A percentile compares a stretch with the other conserved stretches of the same genome.
phyloP scores from a whole-genome alignment of 2,797 vertebrate species.

The Typhlichthys subterraneus region DNA sequence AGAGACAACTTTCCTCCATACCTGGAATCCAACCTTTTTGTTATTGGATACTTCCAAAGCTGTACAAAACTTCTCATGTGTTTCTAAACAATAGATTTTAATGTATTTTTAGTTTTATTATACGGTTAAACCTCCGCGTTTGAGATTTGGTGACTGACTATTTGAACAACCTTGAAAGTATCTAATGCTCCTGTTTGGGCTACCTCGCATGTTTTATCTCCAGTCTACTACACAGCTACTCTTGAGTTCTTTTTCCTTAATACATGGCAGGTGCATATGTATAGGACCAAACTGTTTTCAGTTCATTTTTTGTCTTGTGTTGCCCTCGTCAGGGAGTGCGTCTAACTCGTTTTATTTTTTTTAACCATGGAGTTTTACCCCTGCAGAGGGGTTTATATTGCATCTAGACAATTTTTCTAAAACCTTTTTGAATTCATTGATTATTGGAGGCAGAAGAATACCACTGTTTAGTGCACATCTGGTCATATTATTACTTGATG shows the following conservation, averaged over 20 bases:
- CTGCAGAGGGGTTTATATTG: constrained; percentile 55
- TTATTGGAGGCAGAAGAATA: constrained; percentile 60
- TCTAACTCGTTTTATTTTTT: constrained; percentile 36
- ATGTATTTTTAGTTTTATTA: constrained; percentile 18
- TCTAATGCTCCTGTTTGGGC: constrained; percentile 20
- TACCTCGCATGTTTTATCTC: constrained; percentile 29
- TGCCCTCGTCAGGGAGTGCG: constrained; percentile 50
- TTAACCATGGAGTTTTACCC: constrained; percentile 40
- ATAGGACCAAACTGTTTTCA: constrained; percentile 6
- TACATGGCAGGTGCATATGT: constrained; percentile 17
- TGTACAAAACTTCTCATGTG: constrained; percentile 33
- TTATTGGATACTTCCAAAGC: constrained; percentile 43
- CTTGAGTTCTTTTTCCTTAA: constrained; percentile 25
- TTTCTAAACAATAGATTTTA: constrained; percentile 31
- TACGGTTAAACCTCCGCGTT: neutral
- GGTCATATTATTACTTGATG: constrained; percentile 46
- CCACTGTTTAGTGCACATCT: constrained; percentile 65
- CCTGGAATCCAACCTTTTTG: constrained; percentile 23
- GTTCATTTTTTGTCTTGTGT: constrained; percentile 47
- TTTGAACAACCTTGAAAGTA: constrained; percentile 33
- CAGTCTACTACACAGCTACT: constrained; percentile 12
- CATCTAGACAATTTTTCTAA: constrained; percentile 58
- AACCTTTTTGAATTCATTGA: constrained; percentile 74
- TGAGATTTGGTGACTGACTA: constrained; percentile 17
- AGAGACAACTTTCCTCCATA: constrained; percentile 18